These are phyloP conservation scores for Pangasius djambal DNA, from an alignment of 2,797 vertebrate genomes.

Conservation along the genomic window DNA sequence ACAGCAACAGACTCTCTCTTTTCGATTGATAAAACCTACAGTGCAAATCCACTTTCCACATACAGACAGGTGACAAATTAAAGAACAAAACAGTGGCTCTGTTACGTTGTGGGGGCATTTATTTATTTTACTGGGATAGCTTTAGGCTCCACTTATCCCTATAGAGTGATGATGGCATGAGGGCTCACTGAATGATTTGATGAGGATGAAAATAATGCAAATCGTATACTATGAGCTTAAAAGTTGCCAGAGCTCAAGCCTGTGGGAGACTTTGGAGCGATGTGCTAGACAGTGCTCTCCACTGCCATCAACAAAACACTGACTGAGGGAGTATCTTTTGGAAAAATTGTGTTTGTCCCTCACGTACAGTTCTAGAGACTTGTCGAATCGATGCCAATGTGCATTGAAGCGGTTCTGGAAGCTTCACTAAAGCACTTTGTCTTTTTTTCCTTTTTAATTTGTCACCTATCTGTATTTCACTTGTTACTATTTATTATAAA, in stretches of 20 bases:
- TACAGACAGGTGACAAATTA: not conserved
- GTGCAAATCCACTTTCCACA: not conserved
- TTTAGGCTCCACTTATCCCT: not conserved
- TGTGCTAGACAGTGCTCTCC: not conserved
- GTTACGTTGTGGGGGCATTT: not conserved
- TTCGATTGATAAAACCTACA: not conserved
- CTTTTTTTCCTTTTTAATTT: not conserved
- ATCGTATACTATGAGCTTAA: not conserved
- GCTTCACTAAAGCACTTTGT: not conserved
- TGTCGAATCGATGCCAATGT: not conserved
- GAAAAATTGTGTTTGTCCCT: not conserved
- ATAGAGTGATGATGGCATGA: not conserved
- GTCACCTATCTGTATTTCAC: not conserved
- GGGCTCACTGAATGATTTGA: not conserved
- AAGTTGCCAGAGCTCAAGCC: not conserved
- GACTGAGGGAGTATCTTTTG: not conserved
- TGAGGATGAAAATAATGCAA: not conserved
- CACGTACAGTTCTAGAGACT: not conserved
- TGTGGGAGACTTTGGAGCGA: not conserved
- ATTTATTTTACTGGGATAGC: not conserved
- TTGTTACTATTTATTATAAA: not conserved
- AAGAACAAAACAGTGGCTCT: not conserved
- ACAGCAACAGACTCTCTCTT: constrained; percentile 10
- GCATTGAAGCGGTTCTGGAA: not conserved
- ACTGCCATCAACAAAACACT: not conserved